Evolutionary conservation across 2,113 vertebrate species (phyloP).

Genomic region (Vulpes lagopus): DNA sequence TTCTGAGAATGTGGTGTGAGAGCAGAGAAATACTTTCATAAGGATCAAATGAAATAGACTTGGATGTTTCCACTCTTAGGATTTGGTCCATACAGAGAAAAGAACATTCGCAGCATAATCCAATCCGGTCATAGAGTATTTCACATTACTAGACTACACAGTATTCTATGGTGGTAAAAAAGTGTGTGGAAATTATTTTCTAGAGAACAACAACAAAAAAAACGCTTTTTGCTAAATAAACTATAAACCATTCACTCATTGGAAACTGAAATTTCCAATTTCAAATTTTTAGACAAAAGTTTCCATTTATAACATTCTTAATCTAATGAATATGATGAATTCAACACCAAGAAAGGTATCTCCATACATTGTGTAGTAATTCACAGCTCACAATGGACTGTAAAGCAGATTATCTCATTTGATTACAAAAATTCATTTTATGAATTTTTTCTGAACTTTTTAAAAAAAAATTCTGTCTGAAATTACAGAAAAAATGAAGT

Average conservation of each 20-base stretch:
- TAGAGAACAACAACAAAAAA: neutral
- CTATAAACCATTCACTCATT: neutral
- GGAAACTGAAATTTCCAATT: neutral
- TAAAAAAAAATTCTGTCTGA: neutral
- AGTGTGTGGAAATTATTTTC: neutral
- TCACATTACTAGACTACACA: neutral
- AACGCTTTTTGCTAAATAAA: neutral
- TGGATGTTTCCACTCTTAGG: neutral
- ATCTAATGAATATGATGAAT: neutral
- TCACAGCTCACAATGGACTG: neutral
- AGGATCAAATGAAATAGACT: slow-evolving; percentile 14
- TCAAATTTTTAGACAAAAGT: neutral
- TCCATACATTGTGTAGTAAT: neutral
- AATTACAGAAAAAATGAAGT: neutral
- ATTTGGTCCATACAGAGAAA: neutral
- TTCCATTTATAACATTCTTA: neutral
- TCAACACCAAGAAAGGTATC: neutral
- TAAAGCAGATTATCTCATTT: neutral
- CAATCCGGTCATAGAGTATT: neutral
- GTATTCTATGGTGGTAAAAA: neutral
- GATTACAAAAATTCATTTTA: slow-evolving; percentile 8
- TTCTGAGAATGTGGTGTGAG: neutral
- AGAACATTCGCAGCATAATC: neutral
- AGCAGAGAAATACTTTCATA: neutral
- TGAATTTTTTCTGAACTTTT: neutral